Conservation (phyloP, 2,888 invertebrate species). For the Eulithis testata region DNA sequence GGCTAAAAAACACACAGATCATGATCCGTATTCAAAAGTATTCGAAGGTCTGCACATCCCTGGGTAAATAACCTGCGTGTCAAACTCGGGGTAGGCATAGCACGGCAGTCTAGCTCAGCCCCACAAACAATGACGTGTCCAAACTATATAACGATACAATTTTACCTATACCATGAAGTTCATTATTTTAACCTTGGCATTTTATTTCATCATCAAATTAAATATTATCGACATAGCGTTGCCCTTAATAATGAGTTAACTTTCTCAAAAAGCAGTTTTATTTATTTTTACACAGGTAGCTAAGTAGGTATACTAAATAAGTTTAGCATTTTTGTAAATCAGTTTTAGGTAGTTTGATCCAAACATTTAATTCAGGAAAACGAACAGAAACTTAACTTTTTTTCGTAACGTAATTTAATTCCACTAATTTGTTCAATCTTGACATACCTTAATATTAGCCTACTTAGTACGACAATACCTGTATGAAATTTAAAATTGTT, state of each 20-base stretch:
- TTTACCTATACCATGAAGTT: slow-evolving; percentile 28
- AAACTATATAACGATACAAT: slow-evolving; percentile 32
- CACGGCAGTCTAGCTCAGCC: slow-evolving; percentile 17
- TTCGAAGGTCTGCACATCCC: slow-evolving; percentile 6
- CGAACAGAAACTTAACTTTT: too few species aligned
- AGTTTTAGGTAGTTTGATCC: too few species aligned
- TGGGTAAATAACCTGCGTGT: slow-evolving; percentile 15
- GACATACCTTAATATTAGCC: too few species aligned
- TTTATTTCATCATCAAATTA: slow-evolving; percentile 15
- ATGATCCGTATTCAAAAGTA: slow-evolving; percentile 1
- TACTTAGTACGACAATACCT: too few species aligned
- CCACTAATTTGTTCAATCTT: too few species aligned
- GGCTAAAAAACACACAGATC: too few species aligned
- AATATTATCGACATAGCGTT: not conserved
- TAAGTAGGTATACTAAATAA: too few species aligned
- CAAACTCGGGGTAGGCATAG: slow-evolving; percentile 12
- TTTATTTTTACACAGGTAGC: too few species aligned
- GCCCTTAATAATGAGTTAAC: not conserved
- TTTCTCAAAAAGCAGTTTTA: too few species aligned
- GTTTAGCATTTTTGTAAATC: too few species aligned
- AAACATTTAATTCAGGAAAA: too few species aligned
- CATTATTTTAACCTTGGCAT: slow-evolving; percentile 33
- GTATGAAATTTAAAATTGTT: slow-evolving; percentile 12
- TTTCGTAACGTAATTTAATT: too few species aligned
- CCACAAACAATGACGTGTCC: slow-evolving; percentile 34